Evolutionary conservation across 1,140 invertebrate species (phyloP).

Genomic region (Bombus huntii): DNA sequence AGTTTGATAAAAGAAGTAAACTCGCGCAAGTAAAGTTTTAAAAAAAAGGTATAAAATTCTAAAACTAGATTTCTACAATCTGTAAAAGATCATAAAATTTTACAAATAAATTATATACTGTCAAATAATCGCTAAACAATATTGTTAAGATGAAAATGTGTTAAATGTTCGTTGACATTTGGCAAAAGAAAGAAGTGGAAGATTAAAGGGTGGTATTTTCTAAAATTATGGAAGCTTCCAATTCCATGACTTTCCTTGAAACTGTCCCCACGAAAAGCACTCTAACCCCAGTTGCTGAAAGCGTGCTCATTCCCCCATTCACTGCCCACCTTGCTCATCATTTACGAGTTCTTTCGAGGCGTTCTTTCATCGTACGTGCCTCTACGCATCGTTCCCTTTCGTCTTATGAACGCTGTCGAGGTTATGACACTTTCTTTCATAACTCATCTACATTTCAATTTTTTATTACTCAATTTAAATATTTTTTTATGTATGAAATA

Average conservation of each 20-base stretch:
- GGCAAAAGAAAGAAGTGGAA: neutral
- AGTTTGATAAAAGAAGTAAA: too few relatives aligned
- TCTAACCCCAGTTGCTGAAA: constrained; percentile 19
- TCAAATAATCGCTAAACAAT: too few relatives aligned
- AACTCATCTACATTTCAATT: neutral
- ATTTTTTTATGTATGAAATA: too few relatives aligned
- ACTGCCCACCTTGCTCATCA: constrained; percentile 23
- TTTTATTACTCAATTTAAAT: neutral
- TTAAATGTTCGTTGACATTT: neutral
- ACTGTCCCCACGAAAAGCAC: constrained; percentile 29
- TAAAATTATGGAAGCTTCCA: neutral
- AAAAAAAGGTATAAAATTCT: too few relatives aligned
- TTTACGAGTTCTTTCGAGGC: constrained; percentile 33
- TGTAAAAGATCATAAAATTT: too few relatives aligned
- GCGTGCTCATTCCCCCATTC: constrained; percentile 31
- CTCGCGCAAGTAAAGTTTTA: too few relatives aligned
- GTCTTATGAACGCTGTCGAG: neutral
- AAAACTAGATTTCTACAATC: too few relatives aligned
- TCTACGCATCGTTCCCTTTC: constrained; percentile 5
- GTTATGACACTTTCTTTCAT: neutral
- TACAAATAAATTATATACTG: too few relatives aligned
- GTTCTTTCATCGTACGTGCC: constrained; percentile 19
- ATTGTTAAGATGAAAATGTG: neutral
- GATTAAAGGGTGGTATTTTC: neutral
- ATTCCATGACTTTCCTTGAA: constrained; percentile 1